These are phyloP conservation scores for Idaea straminata DNA, from an alignment of 2,888 invertebrate genomes.

Conservation along the genomic window DNA sequence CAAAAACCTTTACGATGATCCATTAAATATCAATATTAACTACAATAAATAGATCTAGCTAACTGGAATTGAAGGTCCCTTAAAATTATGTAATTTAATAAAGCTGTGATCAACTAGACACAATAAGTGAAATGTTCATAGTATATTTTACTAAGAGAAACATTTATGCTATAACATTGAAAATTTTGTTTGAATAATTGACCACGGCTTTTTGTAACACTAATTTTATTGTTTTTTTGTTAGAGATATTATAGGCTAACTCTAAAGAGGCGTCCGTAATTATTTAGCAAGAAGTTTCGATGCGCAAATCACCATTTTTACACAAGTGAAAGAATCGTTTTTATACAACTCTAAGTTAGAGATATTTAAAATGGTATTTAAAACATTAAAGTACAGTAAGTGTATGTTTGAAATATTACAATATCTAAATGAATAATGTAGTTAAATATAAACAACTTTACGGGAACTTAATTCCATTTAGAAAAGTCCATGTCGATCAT, in stretches of 20 bases:
- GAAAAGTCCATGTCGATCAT: slow-evolving; percentile 50
- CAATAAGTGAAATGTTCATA: slow-evolving; percentile 21
- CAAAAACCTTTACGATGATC: slow-evolving; percentile 65
- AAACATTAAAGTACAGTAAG: slow-evolving; percentile 52
- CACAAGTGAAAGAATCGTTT: slow-evolving; percentile 62
- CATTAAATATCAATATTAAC: slow-evolving; percentile 68
- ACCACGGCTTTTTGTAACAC: slow-evolving; percentile 72
- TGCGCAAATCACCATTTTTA: slow-evolving; percentile 75
- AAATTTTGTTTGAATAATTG: slow-evolving; percentile 57
- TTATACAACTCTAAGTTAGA: slow-evolving; percentile 62
- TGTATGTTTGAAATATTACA: slow-evolving; percentile 56
- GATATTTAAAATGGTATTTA: slow-evolving; percentile 61
- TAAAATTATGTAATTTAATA: slow-evolving; percentile 76
- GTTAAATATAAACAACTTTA: slow-evolving; percentile 49
- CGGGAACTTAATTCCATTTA: slow-evolving; percentile 79
- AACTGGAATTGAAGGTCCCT: slow-evolving; percentile 80
- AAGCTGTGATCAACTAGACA: slow-evolving; percentile 73
- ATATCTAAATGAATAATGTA: slow-evolving; percentile 57
- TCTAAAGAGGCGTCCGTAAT: slow-evolving; percentile 76
- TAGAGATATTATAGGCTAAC: slow-evolving; percentile 65
- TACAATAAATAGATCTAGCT: slow-evolving; percentile 79
- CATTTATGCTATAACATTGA: slow-evolving; percentile 28
- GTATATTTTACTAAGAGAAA: slow-evolving; percentile 32
- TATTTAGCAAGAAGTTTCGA: slow-evolving; percentile 71
- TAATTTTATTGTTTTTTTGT: slow-evolving; percentile 73